A percentile compares a stretch with the other conserved stretches of the same genome.
These are phyloP conservation scores for Hylaeus volcanicus DNA, from an alignment of 1,140 invertebrate genomes.

Conservation along the genomic window DNA sequence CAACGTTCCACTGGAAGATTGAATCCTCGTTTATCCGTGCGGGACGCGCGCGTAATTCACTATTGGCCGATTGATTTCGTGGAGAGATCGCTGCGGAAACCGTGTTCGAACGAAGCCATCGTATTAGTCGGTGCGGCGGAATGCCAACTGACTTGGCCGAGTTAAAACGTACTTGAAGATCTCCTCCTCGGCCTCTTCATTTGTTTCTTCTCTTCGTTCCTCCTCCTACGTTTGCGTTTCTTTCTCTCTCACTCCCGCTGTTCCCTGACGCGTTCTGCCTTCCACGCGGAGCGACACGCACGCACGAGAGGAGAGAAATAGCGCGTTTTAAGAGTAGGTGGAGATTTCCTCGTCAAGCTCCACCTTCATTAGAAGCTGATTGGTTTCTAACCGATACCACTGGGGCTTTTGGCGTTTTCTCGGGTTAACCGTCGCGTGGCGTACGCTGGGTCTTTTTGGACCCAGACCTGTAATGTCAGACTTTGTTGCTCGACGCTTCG, in stretches of 20 bases:
- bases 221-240: not conserved
- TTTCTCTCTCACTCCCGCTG: slow-evolving; percentile 50
- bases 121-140: slow-evolving; percentile 70
- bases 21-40: not conserved
- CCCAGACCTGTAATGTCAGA: too few species aligned
- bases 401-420: slow-evolving; percentile 8
- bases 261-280: slow-evolving; percentile 42
- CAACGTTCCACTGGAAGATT: not conserved
- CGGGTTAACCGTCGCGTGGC: not conserved
- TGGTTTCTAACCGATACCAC: slow-evolving; percentile 67
- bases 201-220: slow-evolving; percentile 43
- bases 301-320: slow-evolving; percentile 70
- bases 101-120: slow-evolving; percentile 50
- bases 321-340: slow-evolving; percentile 79
- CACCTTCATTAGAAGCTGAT: slow-evolving; percentile 78
- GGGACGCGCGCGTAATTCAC: slow-evolving; percentile 24
- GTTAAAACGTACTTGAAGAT: slow-evolving; percentile 77
- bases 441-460: too few species aligned
- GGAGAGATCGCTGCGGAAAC: slow-evolving; percentile 15
- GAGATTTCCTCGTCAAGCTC: slow-evolving; percentile 76
- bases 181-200: slow-evolving; percentile 58
- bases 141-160: slow-evolving; percentile 78
- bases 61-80: slow-evolving; percentile 17
- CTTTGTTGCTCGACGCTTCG: too few species aligned
- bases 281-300: slow-evolving; percentile 42